phyloP scores from a whole-genome alignment of 2,888 invertebrate genomes.

The Sycophila texana region DNA sequence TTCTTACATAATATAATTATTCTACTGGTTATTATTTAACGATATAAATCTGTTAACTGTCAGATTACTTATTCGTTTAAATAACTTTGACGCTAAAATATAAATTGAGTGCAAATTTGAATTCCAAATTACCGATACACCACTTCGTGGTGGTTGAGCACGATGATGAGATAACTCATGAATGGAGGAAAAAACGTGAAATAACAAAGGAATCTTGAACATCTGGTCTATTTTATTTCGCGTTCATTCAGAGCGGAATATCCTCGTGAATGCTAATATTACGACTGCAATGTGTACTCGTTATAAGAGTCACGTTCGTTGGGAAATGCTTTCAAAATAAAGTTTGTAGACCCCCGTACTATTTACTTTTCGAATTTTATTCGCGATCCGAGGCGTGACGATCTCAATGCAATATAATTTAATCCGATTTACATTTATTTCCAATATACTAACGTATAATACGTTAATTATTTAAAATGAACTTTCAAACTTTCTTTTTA shows the following conservation, averaged over 20 bases:
- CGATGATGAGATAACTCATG: constrained; percentile 14
- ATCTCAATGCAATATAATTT: too few relatives aligned
- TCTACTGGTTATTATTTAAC: too few relatives aligned
- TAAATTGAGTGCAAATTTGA: constrained; percentile 3
- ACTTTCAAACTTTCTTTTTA: too few relatives aligned
- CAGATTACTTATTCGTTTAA: background rate
- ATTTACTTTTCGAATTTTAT: constrained; percentile 2
- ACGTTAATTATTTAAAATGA: too few relatives aligned
- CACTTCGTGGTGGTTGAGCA: constrained; percentile 10
- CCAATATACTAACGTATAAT: too few relatives aligned
- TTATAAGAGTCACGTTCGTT: constrained; percentile 35
- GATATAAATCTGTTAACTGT: background rate
- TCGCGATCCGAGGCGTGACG: too few relatives aligned
- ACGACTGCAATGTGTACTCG: background rate
- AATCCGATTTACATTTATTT: too few relatives aligned
- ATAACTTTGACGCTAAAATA: background rate
- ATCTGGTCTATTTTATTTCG: constrained; percentile 26
- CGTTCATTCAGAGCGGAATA: constrained; percentile 16
- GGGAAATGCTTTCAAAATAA: constrained; percentile 25
- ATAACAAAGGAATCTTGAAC: constrained; percentile 14
- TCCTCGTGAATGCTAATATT: constrained; percentile 25
- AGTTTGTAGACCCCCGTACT: constrained; percentile 6
- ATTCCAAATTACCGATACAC: constrained; percentile 10
- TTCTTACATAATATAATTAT: background rate
- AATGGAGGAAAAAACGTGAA: background rate